Evolutionary conservation across 2,113 vertebrate species (phyloP).

Genomic region (Lethenteron reissneri): DNA sequence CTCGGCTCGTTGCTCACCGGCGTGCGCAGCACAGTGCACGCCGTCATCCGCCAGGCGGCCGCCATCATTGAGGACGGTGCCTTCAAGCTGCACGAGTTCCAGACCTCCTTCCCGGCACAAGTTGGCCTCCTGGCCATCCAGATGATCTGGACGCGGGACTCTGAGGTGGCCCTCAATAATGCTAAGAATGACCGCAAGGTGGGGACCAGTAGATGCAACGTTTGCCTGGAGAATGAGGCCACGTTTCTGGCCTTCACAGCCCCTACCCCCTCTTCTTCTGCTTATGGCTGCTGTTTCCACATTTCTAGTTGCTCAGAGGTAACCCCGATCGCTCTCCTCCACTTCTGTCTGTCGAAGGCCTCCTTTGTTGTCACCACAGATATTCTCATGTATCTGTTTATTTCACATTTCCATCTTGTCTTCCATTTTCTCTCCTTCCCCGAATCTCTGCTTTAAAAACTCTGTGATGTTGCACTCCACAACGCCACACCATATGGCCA

Average conservation of each 20-base stretch:
- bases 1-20: slow-evolving; percentile 31
- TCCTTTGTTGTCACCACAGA: too few relatives aligned
- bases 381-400: too few relatives aligned
- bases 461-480: too few relatives aligned
- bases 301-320: too few relatives aligned
- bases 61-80: slow-evolving; percentile 23
- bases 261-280: not conserved
- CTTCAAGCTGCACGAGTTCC: slow-evolving; percentile 35
- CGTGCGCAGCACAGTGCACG: slow-evolving; percentile 34
- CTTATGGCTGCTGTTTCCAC: too few relatives aligned
- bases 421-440: too few relatives aligned
- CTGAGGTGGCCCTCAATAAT: slow-evolving; percentile 23
- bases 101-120: slow-evolving; percentile 33
- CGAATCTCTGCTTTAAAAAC: too few relatives aligned
- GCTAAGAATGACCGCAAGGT: slow-evolving; percentile 29
- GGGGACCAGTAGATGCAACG: not conserved
- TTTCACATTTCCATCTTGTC: too few relatives aligned
- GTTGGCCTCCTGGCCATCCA: slow-evolving; percentile 30
- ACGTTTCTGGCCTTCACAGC: not conserved
- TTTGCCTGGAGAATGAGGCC: not conserved
- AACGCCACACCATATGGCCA: too few relatives aligned
- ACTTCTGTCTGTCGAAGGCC: too few relatives aligned
- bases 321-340: too few relatives aligned
- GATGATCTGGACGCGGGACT: slow-evolving; percentile 29
- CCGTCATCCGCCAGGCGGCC: slow-evolving; percentile 32